Evolutionary conservation across 2,113 vertebrate species (phyloP), one percentile per base, ranked within the genome.

Genomic region (Dipodomys ordii): DNA sequence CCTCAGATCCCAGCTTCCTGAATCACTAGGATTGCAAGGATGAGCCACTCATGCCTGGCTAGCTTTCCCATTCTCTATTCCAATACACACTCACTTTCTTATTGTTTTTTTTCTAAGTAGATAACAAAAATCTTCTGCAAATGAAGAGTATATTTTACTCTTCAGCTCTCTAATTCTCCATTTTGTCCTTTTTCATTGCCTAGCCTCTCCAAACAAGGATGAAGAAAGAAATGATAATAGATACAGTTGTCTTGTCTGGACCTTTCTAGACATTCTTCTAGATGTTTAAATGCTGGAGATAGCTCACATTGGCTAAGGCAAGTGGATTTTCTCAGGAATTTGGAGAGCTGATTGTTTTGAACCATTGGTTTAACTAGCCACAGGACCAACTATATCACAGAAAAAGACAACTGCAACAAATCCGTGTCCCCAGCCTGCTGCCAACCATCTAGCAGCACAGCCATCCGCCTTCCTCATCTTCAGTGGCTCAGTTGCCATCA

Each of bases 301-400:
- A 1, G 69, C 78, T 68, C 46, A 0, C 7, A 1, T 4, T 7
- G 27, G 27, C 60, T 49, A 0, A 0, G 2, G 7, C 46, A 27
- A 68, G 65, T n/a, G 15, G 64, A 67, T 0, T 12, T 79, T 79
- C 60, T 44, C 1, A 10, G 72, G 81, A 90, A 67, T 71, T 76
- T 73, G 11, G 71, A 27, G n/a, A 88, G 80, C 60, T 27, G 53
- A 23, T 27, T 23, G 60, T 74, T 88, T 49, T 49, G 60, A 86
- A 53, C 27, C 35, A 9, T 28, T 23, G 11, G 49, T 39, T 39
- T 39, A 39, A 39, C 39, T 39, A 5, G 39, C 39, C 39, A 39
- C 39, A 39, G 5, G 39, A 39, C 39, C 39, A 39, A 39, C 39
- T 39, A 39, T 39, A 39, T 39, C 39, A 49, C 25, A 62, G 76